Evolutionary conservation across 2,888 invertebrate species (phyloP).

Genomic region (Oxycera nigricornis): DNA sequence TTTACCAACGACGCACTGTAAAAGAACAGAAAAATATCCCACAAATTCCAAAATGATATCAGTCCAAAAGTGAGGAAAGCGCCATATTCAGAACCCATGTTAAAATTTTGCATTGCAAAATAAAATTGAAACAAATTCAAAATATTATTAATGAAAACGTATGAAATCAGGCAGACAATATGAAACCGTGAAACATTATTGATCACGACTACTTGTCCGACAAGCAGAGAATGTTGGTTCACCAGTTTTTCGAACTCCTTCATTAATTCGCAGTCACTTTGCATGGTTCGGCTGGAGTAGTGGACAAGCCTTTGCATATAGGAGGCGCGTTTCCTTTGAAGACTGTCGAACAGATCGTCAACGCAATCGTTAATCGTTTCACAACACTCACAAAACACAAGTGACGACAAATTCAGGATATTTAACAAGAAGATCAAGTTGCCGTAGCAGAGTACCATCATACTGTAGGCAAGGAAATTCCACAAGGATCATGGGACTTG

Average conservation of each 20-base stretch:
- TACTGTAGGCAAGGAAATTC: not conserved
- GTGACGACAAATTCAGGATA: not conserved
- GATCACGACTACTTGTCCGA: not conserved
- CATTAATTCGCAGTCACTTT: not conserved
- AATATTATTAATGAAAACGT: not conserved
- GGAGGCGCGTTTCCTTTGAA: not conserved
- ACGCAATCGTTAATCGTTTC: not conserved
- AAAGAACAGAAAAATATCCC: slow-evolving; percentile 3
- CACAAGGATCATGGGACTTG: not conserved
- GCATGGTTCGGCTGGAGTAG: not conserved
- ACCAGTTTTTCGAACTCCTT: not conserved
- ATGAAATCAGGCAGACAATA: not conserved
- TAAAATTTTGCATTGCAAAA: not conserved
- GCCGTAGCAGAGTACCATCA: not conserved
- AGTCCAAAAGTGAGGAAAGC: not conserved
- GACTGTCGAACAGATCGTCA: not conserved
- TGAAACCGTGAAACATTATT: not conserved
- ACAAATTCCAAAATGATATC: not conserved
- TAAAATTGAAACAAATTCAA: not conserved
- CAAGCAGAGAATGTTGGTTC: not conserved
- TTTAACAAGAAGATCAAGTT: not conserved
- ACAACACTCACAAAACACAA: not conserved
- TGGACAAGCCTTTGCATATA: not conserved
- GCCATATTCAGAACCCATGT: not conserved
- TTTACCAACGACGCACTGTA: not conserved